Percentiles rank a stretch among this genome's conserved stretches.
Conservation (phyloP, 2,113 vertebrate genomes). For the Nanorana parkeri region DNA sequence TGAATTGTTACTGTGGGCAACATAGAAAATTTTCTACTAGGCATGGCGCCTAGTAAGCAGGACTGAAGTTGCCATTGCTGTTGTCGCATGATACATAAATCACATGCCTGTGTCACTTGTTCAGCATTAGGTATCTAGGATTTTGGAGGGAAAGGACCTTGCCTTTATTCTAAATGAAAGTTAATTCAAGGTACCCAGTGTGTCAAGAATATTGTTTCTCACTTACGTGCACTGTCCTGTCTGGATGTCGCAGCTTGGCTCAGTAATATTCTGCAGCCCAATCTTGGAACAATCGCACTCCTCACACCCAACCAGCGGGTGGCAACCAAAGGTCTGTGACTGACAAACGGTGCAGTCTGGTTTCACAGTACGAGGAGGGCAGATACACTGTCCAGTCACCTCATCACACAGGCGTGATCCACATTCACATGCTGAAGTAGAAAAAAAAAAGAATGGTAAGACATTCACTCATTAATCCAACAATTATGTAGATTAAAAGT, state of each 20-base stretch:
- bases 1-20: too few relatives aligned
- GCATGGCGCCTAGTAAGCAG: too few relatives aligned
- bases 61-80: too few relatives aligned
- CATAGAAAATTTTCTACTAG: too few relatives aligned
- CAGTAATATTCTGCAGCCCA: slow-evolving; percentile 73
- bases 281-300: slow-evolving; percentile 90
- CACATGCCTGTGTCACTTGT: too few relatives aligned
- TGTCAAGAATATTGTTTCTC: neutral
- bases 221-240: slow-evolving; percentile 93
- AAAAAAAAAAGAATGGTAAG: neutral
- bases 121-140: too few relatives aligned
- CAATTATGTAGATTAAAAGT: too few relatives aligned
- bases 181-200: too few relatives aligned
- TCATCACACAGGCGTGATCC: slow-evolving; percentile 87
- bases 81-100: too few relatives aligned
- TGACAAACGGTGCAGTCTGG: slow-evolving; percentile 88
- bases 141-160: too few relatives aligned
- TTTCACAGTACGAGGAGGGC: slow-evolving; percentile 85
- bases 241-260: slow-evolving; percentile 80
- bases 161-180: too few relatives aligned
- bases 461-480: neutral
- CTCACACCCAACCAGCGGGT: slow-evolving; percentile 92
- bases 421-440: slow-evolving; percentile 85
- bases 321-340: slow-evolving; percentile 92
- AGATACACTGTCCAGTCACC: slow-evolving; percentile 88